Conservation (phyloP, 1,140 invertebrate species). For the Drosophila serrata region DNA sequence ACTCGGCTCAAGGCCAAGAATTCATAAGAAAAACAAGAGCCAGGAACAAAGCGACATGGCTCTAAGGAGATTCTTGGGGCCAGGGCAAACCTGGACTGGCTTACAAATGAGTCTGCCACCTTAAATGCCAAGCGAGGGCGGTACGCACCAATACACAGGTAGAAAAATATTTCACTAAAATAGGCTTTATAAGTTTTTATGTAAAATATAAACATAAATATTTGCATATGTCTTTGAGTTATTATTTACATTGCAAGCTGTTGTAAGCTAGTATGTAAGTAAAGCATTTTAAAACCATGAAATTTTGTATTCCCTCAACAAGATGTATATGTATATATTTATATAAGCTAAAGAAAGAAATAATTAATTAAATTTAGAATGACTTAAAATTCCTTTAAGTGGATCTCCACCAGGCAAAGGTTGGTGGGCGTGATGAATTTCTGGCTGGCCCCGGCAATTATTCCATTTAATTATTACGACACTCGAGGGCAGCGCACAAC, state of each 20-base stretch:
- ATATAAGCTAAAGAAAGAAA: too few relatives aligned
- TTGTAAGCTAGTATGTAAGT: too few relatives aligned
- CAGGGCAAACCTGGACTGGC: slow-evolving; percentile 18
- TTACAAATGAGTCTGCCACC: slow-evolving; percentile 49
- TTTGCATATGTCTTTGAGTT: too few relatives aligned
- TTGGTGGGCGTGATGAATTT: slow-evolving; percentile 42
- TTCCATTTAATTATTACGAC: slow-evolving; percentile 62
- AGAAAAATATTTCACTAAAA: too few relatives aligned
- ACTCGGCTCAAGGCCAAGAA: slow-evolving; percentile 35
- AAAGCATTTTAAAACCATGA: neutral
- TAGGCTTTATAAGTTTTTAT: too few relatives aligned
- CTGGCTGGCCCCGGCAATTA: slow-evolving; percentile 39
- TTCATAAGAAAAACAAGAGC: slow-evolving; percentile 51
- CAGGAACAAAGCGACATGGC: slow-evolving; percentile 25
- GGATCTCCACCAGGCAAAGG: neutral
- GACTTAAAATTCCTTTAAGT: neutral
- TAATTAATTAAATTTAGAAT: too few relatives aligned
- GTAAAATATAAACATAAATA: too few relatives aligned
- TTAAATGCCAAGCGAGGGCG: slow-evolving; percentile 37
- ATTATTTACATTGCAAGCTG: too few relatives aligned
- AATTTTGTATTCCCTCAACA: too few relatives aligned
- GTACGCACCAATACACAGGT: slow-evolving; percentile 20
- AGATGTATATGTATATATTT: too few relatives aligned
- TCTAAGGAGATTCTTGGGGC: slow-evolving; percentile 12
- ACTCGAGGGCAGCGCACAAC: slow-evolving; percentile 37